Evolutionary conservation across 1,140 invertebrate genomes (phyloP), one percentile per base, ranked within the genome.

Genomic region (Hylyphantes graminicola): DNA sequence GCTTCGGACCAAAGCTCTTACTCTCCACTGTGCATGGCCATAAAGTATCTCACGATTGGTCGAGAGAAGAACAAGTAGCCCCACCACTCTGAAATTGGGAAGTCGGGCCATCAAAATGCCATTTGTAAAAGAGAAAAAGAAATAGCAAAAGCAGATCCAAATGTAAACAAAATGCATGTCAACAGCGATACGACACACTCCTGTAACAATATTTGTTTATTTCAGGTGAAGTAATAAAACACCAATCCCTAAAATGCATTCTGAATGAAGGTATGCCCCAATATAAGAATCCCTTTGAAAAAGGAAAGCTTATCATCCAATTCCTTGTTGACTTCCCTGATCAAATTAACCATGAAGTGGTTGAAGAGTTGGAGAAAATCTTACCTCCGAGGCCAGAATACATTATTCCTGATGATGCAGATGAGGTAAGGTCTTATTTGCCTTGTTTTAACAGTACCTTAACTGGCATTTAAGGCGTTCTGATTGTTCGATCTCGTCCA

Each of bases 201-300:
- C 35, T 35, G 35, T 35, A 35, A 35, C 35, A 35, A 50, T 48
- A 53, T 7, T n/a, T 21, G 65, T 75, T 48, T 70, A 89, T 70
- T 90, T 65, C 88, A 93, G 95, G 95, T 86, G 94, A 94, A 90
- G 92, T 95, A 12, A 92, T 94, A 11, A 97, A 97, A 89, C 95
- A 97, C 89, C 95, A 94, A 85, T 96, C 97, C 87, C 92, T 98
- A 10, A 98, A 98, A 90, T 96, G 94, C 90, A 93, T 99, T 64
- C 87, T 94, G 82, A 94, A 94, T 87, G 98, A 99, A 91, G 97
- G 97, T 79, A 99, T 99, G 98, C 98, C 98, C 0, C 93, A 94
- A 80, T 97, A 97, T 89, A 96, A 96, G 89, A 97, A 98, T 92
- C 97, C 97, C 61, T 96, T 98, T 89, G 97, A 98, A 87, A 98